Conservation (phyloP, 2,888 invertebrate species). For the Cataglyphis altisquamis region DNA sequence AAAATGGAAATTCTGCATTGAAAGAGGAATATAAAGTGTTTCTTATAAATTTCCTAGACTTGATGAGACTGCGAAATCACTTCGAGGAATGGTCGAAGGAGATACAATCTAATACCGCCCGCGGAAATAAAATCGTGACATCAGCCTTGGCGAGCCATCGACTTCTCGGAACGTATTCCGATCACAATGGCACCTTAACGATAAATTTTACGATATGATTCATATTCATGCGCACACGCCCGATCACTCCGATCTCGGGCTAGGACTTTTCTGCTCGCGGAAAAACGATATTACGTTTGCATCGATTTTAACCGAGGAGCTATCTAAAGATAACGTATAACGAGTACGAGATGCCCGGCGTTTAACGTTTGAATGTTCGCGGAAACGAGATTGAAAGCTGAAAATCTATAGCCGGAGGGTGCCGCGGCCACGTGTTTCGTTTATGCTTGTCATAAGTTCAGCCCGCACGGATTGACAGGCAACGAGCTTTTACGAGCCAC, state of each 20-base stretch:
- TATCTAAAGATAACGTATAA: slow-evolving; percentile 31
- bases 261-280: slow-evolving; percentile 33
- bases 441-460: not conserved
- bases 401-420: not conserved
- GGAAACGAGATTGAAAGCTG: slow-evolving; percentile 8
- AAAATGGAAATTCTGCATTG: not conserved
- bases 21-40: slow-evolving; percentile 10
- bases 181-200: slow-evolving; percentile 49
- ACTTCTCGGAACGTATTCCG: slow-evolving; percentile 46
- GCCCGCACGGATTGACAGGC: not conserved
- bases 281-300: slow-evolving; percentile 31
- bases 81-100: slow-evolving; percentile 40
- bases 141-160: slow-evolving; percentile 21
- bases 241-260: not conserved
- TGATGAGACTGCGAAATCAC: slow-evolving; percentile 15
- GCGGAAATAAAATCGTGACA: slow-evolving; percentile 54
- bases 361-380: slow-evolving; percentile 9
- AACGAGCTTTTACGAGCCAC: not conserved
- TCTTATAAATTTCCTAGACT: slow-evolving; percentile 38
- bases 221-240: slow-evolving; percentile 29
- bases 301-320: slow-evolving; percentile 13
- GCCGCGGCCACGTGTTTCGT: not conserved
- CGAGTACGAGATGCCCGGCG: not conserved
- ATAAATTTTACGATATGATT: slow-evolving; percentile 40
- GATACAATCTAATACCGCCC: slow-evolving; percentile 35